These are phyloP conservation scores for Melieria picta DNA, from an alignment of 2,888 invertebrate species.

Conservation along the genomic window DNA sequence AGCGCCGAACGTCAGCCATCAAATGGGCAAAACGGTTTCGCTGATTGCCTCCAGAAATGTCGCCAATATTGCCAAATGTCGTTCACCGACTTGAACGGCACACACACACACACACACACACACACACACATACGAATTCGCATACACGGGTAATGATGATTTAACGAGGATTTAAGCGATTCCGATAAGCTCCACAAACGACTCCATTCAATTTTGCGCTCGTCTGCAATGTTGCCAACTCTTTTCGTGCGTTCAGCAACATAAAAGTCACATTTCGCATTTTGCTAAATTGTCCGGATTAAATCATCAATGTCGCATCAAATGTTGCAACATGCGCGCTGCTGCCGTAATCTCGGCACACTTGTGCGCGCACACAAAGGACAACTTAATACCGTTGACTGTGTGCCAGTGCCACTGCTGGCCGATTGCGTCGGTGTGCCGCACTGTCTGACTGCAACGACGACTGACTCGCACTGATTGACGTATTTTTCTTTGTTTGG, in stretches of 20 bases:
- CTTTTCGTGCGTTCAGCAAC: conserved; percentile 14
- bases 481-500: conserved; percentile 45
- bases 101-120: background rate
- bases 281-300: conserved; percentile 40
- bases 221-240: background rate
- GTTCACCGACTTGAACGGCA: conserved; percentile 11
- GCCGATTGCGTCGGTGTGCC: background rate
- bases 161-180: conserved; percentile 37
- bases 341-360: conserved; percentile 22
- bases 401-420: background rate
- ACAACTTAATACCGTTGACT: conserved; percentile 43
- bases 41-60: conserved; percentile 26
- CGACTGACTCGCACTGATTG: conserved; percentile 41
- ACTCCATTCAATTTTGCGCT: conserved; percentile 17
- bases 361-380: conserved; percentile 31
- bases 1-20: background rate
- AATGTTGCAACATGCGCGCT: conserved; percentile 37
- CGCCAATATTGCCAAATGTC: conserved; percentile 35
- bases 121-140: background rate
- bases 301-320: conserved; percentile 44
- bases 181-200: conserved; percentile 20
- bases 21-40: background rate
- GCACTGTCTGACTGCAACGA: conserved; percentile 23
- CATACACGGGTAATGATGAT: conserved; percentile 30
- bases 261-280: conserved; percentile 33